phyloP scores from a whole-genome alignment of 1,140 invertebrate genomes.

The Sarcophaga bullata region DNA sequence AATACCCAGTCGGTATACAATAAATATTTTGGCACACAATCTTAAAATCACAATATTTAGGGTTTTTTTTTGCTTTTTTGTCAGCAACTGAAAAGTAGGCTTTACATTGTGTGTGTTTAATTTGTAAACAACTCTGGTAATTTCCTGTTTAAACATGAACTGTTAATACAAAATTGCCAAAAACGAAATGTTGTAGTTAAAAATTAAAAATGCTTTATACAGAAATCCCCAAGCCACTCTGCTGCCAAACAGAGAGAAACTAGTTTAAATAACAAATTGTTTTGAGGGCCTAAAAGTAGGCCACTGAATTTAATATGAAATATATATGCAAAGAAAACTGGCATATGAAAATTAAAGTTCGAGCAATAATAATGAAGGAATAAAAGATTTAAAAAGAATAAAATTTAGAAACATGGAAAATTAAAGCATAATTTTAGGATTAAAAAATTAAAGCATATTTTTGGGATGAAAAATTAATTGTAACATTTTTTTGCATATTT shows the following conservation, averaged over 20 bases:
- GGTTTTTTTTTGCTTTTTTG: no score
- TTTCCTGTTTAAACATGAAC: conserved; percentile 10
- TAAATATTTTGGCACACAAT: no score
- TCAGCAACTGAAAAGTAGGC: not conserved
- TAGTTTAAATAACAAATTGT: no score
- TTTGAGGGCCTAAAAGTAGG: not conserved
- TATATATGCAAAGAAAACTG: no score
- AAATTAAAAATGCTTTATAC: no score
- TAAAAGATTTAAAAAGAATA: not conserved
- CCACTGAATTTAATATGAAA: not conserved
- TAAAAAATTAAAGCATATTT: not conserved
- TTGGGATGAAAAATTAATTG: not conserved
- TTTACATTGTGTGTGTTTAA: not conserved
- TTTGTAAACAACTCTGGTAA: not conserved
- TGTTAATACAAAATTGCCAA: not conserved
- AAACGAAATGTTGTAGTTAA: no score
- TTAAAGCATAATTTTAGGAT: not conserved
- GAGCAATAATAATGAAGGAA: no score
- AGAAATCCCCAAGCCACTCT: no score
- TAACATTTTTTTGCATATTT: not conserved
- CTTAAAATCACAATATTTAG: no score
- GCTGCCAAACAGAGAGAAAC: no score
- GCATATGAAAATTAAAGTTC: no score
- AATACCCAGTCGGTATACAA: no score
- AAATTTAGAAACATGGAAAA: not conserved